Percentiles rank a stretch among this genome's conserved stretches.
These are phyloP conservation scores for Eira barbara DNA, from an alignment of 2,113 vertebrate genomes.

Conservation along the genomic window DNA sequence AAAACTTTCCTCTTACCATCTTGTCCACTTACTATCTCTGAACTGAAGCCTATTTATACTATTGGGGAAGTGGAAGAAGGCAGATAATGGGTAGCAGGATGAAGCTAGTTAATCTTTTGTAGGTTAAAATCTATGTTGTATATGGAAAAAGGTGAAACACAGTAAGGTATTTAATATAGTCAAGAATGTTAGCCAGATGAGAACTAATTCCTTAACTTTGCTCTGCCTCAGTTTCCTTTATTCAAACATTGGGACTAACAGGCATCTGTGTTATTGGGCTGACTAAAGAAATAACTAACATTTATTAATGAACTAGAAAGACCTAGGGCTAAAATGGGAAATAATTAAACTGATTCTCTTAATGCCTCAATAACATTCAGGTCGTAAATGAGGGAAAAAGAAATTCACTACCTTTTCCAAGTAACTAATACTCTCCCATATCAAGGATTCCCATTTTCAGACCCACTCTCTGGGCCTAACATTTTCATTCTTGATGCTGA, in stretches of 20 bases:
- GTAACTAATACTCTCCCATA: background rate
- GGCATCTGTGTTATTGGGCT: background rate
- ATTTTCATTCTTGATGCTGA: background rate
- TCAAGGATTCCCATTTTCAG: background rate
- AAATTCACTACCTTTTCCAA: background rate
- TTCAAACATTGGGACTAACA: background rate
- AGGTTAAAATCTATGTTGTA: background rate
- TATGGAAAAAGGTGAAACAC: background rate
- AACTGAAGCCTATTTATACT: background rate
- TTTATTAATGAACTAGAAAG: background rate
- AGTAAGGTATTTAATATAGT: background rate
- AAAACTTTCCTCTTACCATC: background rate
- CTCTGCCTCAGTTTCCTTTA: background rate
- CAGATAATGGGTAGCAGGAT: background rate
- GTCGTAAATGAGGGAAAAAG: background rate
- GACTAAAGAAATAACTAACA: background rate
- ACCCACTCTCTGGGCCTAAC: background rate
- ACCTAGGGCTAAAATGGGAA: background rate
- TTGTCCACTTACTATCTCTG: background rate
- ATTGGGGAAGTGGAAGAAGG: background rate
- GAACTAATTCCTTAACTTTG: background rate
- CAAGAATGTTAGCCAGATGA: background rate
- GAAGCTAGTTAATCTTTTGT: background rate
- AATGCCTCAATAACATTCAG: background rate
- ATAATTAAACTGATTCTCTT: background rate